Evolutionary conservation across 1,140 invertebrate species (phyloP).

Genomic region (Penaeus chinensis): DNA sequence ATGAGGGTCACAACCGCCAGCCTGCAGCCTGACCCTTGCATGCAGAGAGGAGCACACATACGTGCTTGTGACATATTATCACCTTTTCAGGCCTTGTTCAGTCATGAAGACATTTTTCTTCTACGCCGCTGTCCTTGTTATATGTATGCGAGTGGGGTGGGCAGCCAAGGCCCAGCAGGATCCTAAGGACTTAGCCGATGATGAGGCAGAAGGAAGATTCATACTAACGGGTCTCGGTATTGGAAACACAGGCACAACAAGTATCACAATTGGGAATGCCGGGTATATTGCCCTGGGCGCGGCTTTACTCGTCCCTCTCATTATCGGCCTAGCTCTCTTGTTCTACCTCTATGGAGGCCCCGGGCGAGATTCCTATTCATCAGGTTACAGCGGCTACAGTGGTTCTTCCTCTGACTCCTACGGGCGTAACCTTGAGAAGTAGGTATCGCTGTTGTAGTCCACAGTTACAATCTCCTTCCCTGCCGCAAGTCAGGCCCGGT

Average conservation of each 20-base stretch:
- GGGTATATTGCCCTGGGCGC: conserved; percentile 57
- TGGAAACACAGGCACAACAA: conserved; percentile 28
- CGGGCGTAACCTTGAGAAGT: conserved; percentile 39
- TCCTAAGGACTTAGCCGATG: conserved; percentile 30
- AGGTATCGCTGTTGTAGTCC: conserved; percentile 35
- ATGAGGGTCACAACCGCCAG: conserved; percentile 34
- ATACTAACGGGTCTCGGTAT: conserved; percentile 25
- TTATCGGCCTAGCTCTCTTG: conserved; percentile 57
- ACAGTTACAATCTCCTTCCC: neutral
- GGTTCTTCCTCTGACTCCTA: conserved; percentile 27
- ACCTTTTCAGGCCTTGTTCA: conserved; percentile 60
- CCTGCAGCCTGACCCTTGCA: conserved; percentile 30
- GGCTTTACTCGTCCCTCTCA: conserved; percentile 52
- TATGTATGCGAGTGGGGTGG: conserved; percentile 59
- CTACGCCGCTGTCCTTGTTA: conserved; percentile 58
- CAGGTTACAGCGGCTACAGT: conserved; percentile 19
- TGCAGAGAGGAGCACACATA: conserved; percentile 25
- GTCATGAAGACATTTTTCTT: conserved; percentile 59
- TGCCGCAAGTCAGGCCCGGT: conserved; percentile 55
- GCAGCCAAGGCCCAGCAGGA: conserved; percentile 56
- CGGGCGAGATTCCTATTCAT: conserved; percentile 30
- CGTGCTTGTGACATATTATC: conserved; percentile 54
- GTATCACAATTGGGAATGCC: conserved; percentile 52
- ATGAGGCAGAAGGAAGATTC: conserved; percentile 19
- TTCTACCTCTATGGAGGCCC: conserved; percentile 52